Evolutionary conservation across 2,888 invertebrate species (phyloP).

Genomic region (Scaptodrosophila latifasciaeformis): DNA sequence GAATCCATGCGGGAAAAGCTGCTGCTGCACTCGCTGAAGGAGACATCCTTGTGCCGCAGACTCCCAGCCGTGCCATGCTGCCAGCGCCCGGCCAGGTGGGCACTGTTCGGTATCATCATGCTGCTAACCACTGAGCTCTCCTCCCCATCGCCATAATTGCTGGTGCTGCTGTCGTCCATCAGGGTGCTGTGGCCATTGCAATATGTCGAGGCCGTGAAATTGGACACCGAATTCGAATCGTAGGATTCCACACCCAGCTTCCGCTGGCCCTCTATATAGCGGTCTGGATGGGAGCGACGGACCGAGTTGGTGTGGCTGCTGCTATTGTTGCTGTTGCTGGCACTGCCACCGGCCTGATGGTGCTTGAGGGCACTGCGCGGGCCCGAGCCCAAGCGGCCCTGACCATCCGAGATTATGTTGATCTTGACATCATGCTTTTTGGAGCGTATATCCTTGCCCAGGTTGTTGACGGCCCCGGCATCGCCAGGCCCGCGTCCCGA

Average conservation of each 20-base stretch:
- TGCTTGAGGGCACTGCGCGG: neutral
- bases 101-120: slow-evolving; percentile 63
- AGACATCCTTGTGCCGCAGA: slow-evolving; percentile 65
- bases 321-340: slow-evolving; percentile 32
- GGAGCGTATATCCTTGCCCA: slow-evolving; percentile 58
- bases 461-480: slow-evolving; percentile 53
- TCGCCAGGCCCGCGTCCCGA: slow-evolving; percentile 51
- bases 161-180: slow-evolving; percentile 67
- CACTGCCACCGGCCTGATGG: slow-evolving; percentile 2
- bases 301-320: slow-evolving; percentile 17
- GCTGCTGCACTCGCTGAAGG: slow-evolving; percentile 71
- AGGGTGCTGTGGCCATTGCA: slow-evolving; percentile 64
- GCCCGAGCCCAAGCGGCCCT: slow-evolving; percentile 19
- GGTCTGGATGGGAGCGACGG: slow-evolving; percentile 1
- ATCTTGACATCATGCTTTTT: slow-evolving; percentile 70
- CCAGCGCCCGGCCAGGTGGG: slow-evolving; percentile 42
- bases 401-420: slow-evolving; percentile 70
- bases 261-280: slow-evolving; percentile 21
- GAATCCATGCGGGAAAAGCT: slow-evolving; percentile 64
- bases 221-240: slow-evolving; percentile 72
- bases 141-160: slow-evolving; percentile 73
- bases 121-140: slow-evolving; percentile 73
- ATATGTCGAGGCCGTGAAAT: slow-evolving; percentile 72
- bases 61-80: slow-evolving; percentile 35
- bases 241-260: slow-evolving; percentile 60